Evolutionary conservation across 2,113 vertebrate genomes (phyloP).

Genomic region (Charadrius vociferus): DNA sequence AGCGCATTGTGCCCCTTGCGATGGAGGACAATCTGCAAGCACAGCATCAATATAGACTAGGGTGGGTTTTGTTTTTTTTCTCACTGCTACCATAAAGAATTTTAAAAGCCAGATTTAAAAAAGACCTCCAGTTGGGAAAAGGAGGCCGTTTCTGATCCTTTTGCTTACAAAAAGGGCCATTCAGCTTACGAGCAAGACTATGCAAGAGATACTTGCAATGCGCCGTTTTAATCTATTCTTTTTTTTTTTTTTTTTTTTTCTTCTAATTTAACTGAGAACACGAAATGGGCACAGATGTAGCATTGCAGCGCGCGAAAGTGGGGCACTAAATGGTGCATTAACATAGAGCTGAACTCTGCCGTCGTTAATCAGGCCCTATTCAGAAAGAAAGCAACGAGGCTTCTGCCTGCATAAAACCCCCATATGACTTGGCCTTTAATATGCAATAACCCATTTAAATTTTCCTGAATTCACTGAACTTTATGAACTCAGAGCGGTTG

Average conservation of each 20-base stretch:
- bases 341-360: not conserved
- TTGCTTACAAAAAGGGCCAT: not conserved
- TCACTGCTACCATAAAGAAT: not conserved
- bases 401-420: not conserved
- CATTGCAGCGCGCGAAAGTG: not conserved
- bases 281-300: not conserved
- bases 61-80: not conserved
- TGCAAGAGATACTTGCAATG: not conserved
- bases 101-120: not conserved
- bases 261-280: not conserved
- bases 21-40: not conserved
- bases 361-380: slow-evolving; percentile 9
- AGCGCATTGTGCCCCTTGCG: not conserved
- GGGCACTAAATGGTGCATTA: slow-evolving; percentile 1
- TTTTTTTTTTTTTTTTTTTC: not conserved
- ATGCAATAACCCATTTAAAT: not conserved
- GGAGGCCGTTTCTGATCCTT: not conserved
- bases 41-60: not conserved
- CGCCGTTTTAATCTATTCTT: not conserved
- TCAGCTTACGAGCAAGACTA: not conserved
- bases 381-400: not conserved
- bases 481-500: not conserved
- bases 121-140: not conserved
- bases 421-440: not conserved
- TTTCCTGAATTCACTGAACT: not conserved